Evolutionary conservation across 2,888 invertebrate species (phyloP).

Genomic region (Tenthredo mesomela): DNA sequence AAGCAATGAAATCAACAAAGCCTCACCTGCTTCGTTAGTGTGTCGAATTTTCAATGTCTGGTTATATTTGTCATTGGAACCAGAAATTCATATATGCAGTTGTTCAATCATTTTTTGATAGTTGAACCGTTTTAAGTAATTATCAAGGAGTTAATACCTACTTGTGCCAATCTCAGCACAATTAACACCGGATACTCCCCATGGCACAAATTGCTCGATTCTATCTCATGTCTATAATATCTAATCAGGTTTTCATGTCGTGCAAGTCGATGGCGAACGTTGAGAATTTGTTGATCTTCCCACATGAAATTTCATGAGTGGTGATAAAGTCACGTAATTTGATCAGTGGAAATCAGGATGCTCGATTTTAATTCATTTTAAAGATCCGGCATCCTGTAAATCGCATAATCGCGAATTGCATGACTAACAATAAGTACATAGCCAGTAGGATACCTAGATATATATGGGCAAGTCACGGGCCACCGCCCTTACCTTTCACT

Average conservation of each 20-base stretch:
- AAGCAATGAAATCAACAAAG: neutral
- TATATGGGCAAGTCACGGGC: constrained; percentile 58
- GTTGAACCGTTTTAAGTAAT: neutral
- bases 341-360: neutral
- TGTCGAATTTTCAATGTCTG: neutral
- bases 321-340: neutral
- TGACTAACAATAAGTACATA: constrained; percentile 12
- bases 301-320: neutral
- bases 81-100: neutral
- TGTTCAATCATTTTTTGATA: neutral
- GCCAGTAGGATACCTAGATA: neutral
- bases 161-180: neutral
- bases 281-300: constrained; percentile 2
- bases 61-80: neutral
- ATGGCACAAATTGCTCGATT: neutral
- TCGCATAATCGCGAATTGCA: neutral
- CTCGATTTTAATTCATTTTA: neutral
- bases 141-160: neutral
- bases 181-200: neutral
- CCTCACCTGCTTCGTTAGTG: neutral
- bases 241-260: neutral
- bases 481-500: constrained; percentile 69
- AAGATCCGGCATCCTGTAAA: constrained; percentile 8
- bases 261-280: neutral
- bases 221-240: neutral